Base-by-base conservation (phyloP, 2,797 vertebrate species). In the Sorex maritimensis region DNA sequence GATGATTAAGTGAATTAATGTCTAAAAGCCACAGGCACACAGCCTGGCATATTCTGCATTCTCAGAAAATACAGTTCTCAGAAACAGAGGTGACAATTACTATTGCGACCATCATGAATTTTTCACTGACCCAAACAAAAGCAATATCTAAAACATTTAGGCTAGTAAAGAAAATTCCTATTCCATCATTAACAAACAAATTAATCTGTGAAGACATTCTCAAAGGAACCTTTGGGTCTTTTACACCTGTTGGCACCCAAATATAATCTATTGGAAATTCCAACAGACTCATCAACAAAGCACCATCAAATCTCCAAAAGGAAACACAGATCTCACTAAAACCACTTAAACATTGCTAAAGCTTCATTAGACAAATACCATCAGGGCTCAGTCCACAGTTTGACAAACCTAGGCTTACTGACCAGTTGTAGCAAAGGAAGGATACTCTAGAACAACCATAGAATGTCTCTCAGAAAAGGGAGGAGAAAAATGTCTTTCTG, bases 11-110 rank as follows among this genome's bases (percentile, higher is more conserved):
- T 55, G 23, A 68, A 80, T 72, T 49, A 52, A 55, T 17, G 0
- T 55, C 77, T 63, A 71, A 15, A 93, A 86, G 24, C 52, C 34
- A 8, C 38, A 67, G 15, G 11, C 41, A 73, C 0, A 26, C 3
- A 67, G 14, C 38, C 72, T 68, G 19, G 44, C 14, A 55, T 21
- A 69, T 21, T 26, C 61, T 55, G 14, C 24, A 7, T 81, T 44
- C 63, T 94, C 69, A 58, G 0, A 41, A 83, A 93, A 69, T 30
- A 19, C 17, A 81, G 86, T 81, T 87, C 81, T 63, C 30, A 89
- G 79, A 90, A 68, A 58, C 0, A 81, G n/a, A 87, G 34, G 23
- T 23, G 0, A n/a, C 26, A 67, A n/a, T 28, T 23, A 65, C 61
- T 23, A 26, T 21, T 9, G 8, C 41, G 14, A 14, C 5, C 63